A percentile compares a stretch with the other conserved stretches of the same genome.
phyloP scores from a whole-genome alignment of 1,140 invertebrate genomes.

The Idris sp. region DNA sequence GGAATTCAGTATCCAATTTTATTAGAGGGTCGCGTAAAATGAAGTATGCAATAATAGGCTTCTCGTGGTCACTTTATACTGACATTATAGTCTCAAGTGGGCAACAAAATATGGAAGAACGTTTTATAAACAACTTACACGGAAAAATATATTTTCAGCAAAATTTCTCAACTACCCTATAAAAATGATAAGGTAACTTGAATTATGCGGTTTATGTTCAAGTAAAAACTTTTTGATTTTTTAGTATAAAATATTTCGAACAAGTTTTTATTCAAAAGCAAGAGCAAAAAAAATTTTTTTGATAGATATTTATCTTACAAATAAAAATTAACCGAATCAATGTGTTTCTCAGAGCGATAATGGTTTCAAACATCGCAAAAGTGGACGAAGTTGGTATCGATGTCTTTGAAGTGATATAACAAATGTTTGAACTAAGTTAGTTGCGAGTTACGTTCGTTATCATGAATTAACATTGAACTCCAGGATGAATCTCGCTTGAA shows the following conservation, averaged over 20 bases:
- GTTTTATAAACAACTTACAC: conserved; percentile 38
- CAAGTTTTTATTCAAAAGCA: no score
- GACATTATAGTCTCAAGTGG: conserved; percentile 55
- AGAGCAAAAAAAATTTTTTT: no score
- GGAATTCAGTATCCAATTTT: conserved; percentile 53
- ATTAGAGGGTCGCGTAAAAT: conserved; percentile 40
- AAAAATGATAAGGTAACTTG: conserved; percentile 17
- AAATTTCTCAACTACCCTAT: conserved; percentile 15
- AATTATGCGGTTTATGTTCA: no score
- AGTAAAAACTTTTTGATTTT: no score
- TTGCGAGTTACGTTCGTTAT: conserved; percentile 18
- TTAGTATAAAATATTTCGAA: no score
- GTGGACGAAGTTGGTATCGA: conserved; percentile 14
- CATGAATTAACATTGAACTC: conserved; percentile 7
- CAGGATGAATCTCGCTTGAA: no score
- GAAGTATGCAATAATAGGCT: conserved; percentile 59
- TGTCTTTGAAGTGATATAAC: conserved; percentile 12
- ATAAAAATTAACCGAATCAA: no score
- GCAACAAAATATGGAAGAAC: conserved; percentile 48
- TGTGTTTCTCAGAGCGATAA: no score
- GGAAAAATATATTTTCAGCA: conserved; percentile 40
- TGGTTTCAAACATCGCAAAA: no score
- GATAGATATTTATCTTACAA: no score
- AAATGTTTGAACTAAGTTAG: conserved; percentile 22
- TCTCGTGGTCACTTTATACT: conserved; percentile 57